A percentile compares a stretch with the other conserved stretches of the same genome.
Conservation (phyloP, 2,888 invertebrate genomes). For the Cistogaster globosa region DNA sequence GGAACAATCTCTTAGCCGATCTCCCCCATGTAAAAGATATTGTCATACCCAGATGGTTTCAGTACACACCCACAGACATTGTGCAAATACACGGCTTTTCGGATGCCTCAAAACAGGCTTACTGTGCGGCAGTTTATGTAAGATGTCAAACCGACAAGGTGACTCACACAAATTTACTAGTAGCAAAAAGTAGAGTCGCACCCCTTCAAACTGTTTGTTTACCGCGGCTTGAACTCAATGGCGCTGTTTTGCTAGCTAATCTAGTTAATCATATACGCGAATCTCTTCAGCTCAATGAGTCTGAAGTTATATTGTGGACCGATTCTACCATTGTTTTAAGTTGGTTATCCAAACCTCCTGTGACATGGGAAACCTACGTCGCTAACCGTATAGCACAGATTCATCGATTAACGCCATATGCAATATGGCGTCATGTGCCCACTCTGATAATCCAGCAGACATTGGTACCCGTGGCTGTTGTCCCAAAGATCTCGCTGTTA, state of each 20-base stretch:
- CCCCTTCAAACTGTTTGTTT: not conserved
- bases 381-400: not conserved
- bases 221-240: not conserved
- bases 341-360: no score
- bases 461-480: not conserved
- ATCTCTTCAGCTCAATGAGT: not conserved
- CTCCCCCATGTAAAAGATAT: not conserved
- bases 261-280: not conserved
- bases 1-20: not conserved
- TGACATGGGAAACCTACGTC: no score
- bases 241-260: not conserved
- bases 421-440: not conserved
- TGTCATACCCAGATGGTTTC: not conserved
- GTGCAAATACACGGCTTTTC: not conserved
- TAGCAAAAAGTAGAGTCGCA: conserved; percentile 3
- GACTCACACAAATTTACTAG: not conserved
- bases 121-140: not conserved
- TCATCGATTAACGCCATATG: not conserved
- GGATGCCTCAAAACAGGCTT: not conserved
- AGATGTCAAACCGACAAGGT: not conserved
- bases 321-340: no score
- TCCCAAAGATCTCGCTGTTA: not conserved
- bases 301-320: not conserved
- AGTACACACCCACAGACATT: not conserved
- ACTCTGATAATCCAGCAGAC: conserved; percentile 11